phyloP scores from a whole-genome alignment of 2,888 invertebrate species.

The Acleris emargana region DNA sequence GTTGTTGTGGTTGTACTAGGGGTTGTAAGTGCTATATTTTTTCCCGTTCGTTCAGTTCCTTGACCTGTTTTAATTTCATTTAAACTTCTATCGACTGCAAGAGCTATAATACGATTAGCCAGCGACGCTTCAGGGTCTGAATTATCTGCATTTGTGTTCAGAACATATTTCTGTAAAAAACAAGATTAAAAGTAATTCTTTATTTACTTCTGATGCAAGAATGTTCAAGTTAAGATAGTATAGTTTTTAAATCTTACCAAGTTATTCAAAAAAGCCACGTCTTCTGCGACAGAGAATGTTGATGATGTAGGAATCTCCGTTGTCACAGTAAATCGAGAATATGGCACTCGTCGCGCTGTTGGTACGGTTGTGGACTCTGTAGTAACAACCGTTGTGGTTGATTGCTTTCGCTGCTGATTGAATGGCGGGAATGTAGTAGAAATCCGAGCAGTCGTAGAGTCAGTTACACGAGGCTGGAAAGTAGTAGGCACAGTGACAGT shows the following conservation, averaged over 20 bases:
- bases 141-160: slow-evolving; percentile 65
- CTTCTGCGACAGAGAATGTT: slow-evolving; percentile 81
- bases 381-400: slow-evolving; percentile 55
- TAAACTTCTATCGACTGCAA: slow-evolving; percentile 80
- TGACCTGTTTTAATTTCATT: slow-evolving; percentile 70
- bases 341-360: slow-evolving; percentile 54
- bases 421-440: slow-evolving; percentile 71
- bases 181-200: no score
- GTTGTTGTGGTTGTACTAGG: slow-evolving; percentile 55
- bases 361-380: slow-evolving; percentile 45
- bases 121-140: slow-evolving; percentile 75
- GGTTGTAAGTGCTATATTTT: slow-evolving; percentile 55
- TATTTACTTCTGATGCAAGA: neutral
- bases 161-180: slow-evolving; percentile 72
- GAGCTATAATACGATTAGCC: slow-evolving; percentile 81
- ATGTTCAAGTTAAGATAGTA: neutral
- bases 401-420: slow-evolving; percentile 53
- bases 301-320: slow-evolving; percentile 75
- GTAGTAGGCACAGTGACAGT: slow-evolving; percentile 58
- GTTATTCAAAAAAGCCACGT: slow-evolving; percentile 84
- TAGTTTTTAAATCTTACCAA: slow-evolving; percentile 69
- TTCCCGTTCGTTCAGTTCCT: slow-evolving; percentile 57
- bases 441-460: slow-evolving; percentile 61
- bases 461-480: slow-evolving; percentile 54
- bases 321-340: slow-evolving; percentile 55